Conservation (phyloP, 2,888 invertebrate species). For the Xestia c-nigrum region DNA sequence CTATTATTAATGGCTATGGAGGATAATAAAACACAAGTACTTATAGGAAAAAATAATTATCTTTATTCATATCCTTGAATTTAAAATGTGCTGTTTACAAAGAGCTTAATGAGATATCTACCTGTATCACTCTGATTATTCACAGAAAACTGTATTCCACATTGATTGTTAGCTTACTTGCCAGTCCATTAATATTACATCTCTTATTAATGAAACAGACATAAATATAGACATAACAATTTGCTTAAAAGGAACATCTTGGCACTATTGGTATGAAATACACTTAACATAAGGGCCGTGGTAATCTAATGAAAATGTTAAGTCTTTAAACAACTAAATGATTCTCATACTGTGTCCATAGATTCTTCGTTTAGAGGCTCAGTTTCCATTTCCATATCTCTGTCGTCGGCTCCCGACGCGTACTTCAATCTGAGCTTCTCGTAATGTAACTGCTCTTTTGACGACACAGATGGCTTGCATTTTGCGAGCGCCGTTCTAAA, state of each 20-base stretch:
- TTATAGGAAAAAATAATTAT: slow-evolving; percentile 74
- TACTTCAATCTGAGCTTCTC: slow-evolving; percentile 93
- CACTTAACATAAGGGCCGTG: slow-evolving; percentile 67
- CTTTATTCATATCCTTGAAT: slow-evolving; percentile 74
- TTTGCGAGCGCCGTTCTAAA: slow-evolving; percentile 94
- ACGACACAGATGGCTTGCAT: slow-evolving; percentile 96
- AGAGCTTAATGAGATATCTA: slow-evolving; percentile 64
- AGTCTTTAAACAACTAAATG: slow-evolving; percentile 72
- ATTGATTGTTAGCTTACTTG: slow-evolving; percentile 47
- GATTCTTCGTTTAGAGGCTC: slow-evolving; percentile 86
- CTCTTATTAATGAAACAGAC: slow-evolving; percentile 41
- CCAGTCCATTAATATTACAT: slow-evolving; percentile 44
- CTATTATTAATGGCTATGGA: not conserved
- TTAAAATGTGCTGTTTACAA: slow-evolving; percentile 70
- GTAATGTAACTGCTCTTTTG: slow-evolving; percentile 94
- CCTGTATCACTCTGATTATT: slow-evolving; percentile 57
- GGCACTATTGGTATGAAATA: slow-evolving; percentile 80
- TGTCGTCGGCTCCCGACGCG: slow-evolving; percentile 88
- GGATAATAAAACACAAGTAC: slow-evolving; percentile 51
- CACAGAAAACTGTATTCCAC: slow-evolving; percentile 53
- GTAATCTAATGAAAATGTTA: slow-evolving; percentile 71
- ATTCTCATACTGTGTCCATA: slow-evolving; percentile 88
- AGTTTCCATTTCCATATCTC: slow-evolving; percentile 91
- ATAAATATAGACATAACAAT: slow-evolving; percentile 53
- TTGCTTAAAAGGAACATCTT: slow-evolving; percentile 75